Evolutionary conservation across 2,888 invertebrate species (phyloP).

Genomic region (Hirudinaria manillensis): DNA sequence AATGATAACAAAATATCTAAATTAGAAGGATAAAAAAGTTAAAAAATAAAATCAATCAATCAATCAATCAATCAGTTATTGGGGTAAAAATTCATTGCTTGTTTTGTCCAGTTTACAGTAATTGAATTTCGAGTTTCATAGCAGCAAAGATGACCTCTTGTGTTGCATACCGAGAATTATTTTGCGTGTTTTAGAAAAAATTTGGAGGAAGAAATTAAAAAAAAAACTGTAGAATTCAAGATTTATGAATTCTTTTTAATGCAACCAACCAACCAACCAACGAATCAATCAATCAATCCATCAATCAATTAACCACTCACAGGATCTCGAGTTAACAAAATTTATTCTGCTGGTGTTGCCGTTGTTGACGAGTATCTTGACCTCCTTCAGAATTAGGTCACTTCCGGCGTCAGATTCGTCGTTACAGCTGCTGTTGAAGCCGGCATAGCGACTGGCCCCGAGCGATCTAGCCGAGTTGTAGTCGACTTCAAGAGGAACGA

Average conservation of each 20-base stretch:
- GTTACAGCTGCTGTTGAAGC: constrained; percentile 11
- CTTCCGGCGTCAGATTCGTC: constrained; percentile 25
- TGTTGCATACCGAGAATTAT: too few species aligned
- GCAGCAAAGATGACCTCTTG: too few species aligned
- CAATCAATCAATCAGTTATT: neutral
- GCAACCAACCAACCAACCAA: neutral
- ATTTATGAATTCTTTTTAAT: too few species aligned
- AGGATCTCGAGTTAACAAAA: constrained; percentile 34
- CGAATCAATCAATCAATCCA: neutral
- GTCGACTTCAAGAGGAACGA: constrained; percentile 19
- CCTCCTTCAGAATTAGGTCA: constrained; percentile 19
- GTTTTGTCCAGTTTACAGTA: too few species aligned
- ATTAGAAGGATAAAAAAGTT: neutral
- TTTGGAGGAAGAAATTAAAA: too few species aligned
- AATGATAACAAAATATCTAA: too few species aligned
- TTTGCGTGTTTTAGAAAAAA: too few species aligned
- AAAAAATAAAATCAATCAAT: constrained; percentile 4
- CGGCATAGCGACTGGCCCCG: constrained; percentile 24
- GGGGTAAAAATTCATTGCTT: neutral
- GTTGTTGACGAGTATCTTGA: constrained; percentile 34
- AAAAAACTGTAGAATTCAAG: too few species aligned
- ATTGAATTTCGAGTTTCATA: too few species aligned
- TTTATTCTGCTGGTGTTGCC: constrained; percentile 33
- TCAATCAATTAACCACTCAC: neutral
- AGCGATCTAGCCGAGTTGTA: constrained; percentile 9